Evolutionary conservation across 1,140 invertebrate genomes (phyloP).

Genomic region (Luehdorfia chinensis): DNA sequence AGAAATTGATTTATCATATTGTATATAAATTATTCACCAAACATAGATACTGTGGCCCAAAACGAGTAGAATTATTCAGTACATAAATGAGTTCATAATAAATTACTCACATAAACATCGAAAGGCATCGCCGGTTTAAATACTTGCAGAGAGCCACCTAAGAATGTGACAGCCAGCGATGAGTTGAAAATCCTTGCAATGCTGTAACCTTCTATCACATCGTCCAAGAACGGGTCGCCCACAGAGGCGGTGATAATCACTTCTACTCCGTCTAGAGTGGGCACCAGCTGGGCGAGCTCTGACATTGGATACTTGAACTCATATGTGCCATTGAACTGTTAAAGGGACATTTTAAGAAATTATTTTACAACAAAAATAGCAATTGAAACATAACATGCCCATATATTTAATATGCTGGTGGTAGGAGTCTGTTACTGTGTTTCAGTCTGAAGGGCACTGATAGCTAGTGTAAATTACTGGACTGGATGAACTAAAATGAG

Average conservation of each 20-base stretch:
- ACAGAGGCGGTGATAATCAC: slow-evolving; percentile 92
- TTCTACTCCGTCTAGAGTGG: slow-evolving; percentile 87
- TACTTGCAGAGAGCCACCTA: slow-evolving; percentile 93
- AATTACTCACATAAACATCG: slow-evolving; percentile 83
- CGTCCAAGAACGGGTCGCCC: slow-evolving; percentile 92
- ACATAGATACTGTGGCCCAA: no score
- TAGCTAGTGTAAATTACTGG: no score
- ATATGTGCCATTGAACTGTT: slow-evolving; percentile 93
- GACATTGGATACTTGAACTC: slow-evolving; percentile 90
- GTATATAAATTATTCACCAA: no score
- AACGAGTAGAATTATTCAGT: no score
- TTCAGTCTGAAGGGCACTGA: no score
- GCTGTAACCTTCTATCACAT: slow-evolving; percentile 91
- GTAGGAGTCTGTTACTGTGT: no score
- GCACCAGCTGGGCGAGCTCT: slow-evolving; percentile 84
- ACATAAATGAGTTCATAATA: no score
- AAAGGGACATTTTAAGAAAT: slow-evolving; percentile 11
- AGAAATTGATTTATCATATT: no score
- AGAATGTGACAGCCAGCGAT: slow-evolving; percentile 87
- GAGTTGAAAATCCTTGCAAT: slow-evolving; percentile 92
- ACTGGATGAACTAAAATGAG: no score
- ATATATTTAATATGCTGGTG: no score
- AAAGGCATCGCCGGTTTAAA: slow-evolving; percentile 97
- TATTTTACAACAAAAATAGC: neutral
- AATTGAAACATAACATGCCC: no score